phyloP scores from a whole-genome alignment of 2,113 vertebrate genomes.

The Cebus imitator region DNA sequence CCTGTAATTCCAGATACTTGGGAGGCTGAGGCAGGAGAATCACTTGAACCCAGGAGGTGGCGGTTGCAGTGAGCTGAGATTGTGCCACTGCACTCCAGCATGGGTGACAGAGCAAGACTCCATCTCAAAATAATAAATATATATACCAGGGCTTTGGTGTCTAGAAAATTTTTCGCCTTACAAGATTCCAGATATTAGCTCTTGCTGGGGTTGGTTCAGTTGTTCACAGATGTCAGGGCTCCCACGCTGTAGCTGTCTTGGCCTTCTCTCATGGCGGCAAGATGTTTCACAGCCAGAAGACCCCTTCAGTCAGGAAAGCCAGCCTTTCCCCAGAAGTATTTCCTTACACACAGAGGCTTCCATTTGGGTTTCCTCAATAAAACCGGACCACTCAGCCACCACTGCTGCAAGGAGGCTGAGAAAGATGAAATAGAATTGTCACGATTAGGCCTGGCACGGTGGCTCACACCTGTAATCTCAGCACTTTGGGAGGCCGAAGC shows the following conservation, averaged over 20 bases:
- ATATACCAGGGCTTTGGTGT: not conserved
- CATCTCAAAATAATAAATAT: too few relatives aligned
- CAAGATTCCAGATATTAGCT: not conserved
- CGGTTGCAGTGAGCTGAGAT: too few relatives aligned
- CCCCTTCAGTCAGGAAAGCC: not conserved
- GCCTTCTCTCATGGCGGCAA: not conserved
- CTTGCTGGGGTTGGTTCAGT: not conserved
- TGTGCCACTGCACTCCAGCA: too few relatives aligned
- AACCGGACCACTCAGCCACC: not conserved
- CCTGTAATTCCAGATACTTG: too few relatives aligned
- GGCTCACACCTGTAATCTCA: too few relatives aligned
- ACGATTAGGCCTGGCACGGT: not conserved
- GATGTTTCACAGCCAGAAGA: not conserved
- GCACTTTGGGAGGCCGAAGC: too few relatives aligned
- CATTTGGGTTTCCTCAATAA: not conserved
- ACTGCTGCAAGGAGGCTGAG: not conserved
- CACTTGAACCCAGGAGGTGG: too few relatives aligned
- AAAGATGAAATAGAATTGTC: not conserved
- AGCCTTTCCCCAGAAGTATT: not conserved
- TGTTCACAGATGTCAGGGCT: not conserved
- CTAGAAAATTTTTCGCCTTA: not conserved
- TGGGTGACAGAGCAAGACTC: too few relatives aligned
- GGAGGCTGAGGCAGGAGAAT: too few relatives aligned
- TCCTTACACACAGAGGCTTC: not conserved
- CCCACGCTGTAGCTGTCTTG: not conserved